phyloP scores from a whole-genome alignment of 2,113 vertebrate species.

The Fulmarus glacialis region DNA sequence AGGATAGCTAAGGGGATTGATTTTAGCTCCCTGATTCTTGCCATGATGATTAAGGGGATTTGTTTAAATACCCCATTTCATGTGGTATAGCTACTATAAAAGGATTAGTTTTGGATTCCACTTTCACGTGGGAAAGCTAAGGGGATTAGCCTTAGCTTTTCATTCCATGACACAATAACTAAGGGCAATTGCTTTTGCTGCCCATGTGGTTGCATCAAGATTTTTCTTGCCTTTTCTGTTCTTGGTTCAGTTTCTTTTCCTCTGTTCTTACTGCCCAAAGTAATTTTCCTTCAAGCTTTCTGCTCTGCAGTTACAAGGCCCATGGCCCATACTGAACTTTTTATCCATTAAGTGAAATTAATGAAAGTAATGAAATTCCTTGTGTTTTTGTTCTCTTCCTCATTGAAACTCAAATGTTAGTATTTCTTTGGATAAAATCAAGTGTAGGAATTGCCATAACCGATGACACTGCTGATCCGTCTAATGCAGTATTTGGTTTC shows the following conservation, averaged over 20 bases:
- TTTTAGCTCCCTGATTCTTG: slow-evolving; percentile 57
- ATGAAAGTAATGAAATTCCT: background rate
- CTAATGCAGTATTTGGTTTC: background rate
- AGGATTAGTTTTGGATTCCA: slow-evolving; percentile 69
- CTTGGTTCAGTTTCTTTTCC: background rate
- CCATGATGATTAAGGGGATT: slow-evolving; percentile 65
- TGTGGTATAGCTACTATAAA: slow-evolving; percentile 60
- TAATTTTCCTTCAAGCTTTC: background rate
- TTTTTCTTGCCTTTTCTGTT: background rate
- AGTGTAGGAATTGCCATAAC: background rate
- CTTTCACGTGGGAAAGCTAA: slow-evolving; percentile 61
- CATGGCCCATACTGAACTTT: background rate
- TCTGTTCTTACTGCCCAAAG: background rate
- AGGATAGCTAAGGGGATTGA: slow-evolving; percentile 49
- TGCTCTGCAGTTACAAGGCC: background rate
- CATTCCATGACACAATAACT: slow-evolving; percentile 57
- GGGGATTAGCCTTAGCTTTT: slow-evolving; percentile 67
- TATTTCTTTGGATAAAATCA: background rate
- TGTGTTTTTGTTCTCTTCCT: background rate
- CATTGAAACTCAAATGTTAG: background rate
- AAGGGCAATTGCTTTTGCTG: slow-evolving; percentile 37
- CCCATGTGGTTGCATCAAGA: slow-evolving; percentile 9
- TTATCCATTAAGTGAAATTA: background rate
- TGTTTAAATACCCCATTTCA: slow-evolving; percentile 64
- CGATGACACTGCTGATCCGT: background rate